Evolutionary conservation across 2,113 vertebrate species (phyloP), one percentile per base, ranked within the genome.

Genomic region (Nycticebus coucang): DNA sequence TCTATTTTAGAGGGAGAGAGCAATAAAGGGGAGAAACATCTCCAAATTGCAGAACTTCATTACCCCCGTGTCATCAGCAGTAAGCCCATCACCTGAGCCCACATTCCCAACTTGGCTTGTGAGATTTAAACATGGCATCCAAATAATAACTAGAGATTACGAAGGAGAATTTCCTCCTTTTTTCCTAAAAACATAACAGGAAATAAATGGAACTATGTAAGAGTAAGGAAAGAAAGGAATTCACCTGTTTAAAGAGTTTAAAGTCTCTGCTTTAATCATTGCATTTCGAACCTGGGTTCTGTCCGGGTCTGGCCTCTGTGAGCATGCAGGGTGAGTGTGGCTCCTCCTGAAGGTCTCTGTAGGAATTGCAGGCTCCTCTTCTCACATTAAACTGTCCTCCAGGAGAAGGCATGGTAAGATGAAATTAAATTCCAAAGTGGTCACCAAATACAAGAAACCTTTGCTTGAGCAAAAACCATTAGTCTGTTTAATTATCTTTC

Each of bases 61-160:
- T 0, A 1, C 28, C n/a, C 69, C 15, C 1, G 24, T 28, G 11
- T 55, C 45, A 30, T 1, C 35, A 26, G 28, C 64, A 24, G 10
- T 14, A 28, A 21, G 35, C 14, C 1, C 21, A 7, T 9, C 62
- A 3, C 30, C 22, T 8, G 21, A 33, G 33, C 50, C 72, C 6
- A 9, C 18, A 5, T n/a, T 33, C 21, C 28, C 4, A 19, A 3
- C 10, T 17, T 21, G 21, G 35, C 60, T 35, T 13, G 6, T 9
- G 28, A 35, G 11, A 30, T 26, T 22, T 69, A 28, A 45, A 8
- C 11, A 22, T 10, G 2, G 50, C 1, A 11, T 4, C 13, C n/a
- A 15, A 66, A 69, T 19, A 33, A 45, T 24, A 69, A 55, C 21
- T n/a, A 19, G 53, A 69, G 53, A 66, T 62, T 45, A 22, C 68